Percentiles rank a stretch among this genome's conserved stretches.
Conservation (phyloP, 2,113 vertebrate genomes). For the Rutilus rutilus region DNA sequence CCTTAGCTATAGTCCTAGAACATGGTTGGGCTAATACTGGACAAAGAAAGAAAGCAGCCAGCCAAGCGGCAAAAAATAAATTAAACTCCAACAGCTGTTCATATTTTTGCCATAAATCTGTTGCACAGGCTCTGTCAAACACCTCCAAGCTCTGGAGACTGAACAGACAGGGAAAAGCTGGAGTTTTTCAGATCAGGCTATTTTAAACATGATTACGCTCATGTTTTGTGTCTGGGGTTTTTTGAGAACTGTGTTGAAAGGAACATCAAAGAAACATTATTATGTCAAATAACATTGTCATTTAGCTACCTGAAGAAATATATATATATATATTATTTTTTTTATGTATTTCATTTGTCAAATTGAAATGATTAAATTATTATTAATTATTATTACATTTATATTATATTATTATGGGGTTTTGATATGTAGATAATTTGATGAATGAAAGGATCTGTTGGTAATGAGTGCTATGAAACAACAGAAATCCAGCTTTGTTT, state of each 20-base stretch:
- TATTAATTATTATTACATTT: no score
- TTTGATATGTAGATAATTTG: neutral
- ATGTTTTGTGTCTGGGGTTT: neutral
- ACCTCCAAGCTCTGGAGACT: constrained; percentile 32
- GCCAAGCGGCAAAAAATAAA: constrained; percentile 45
- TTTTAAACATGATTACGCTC: constrained; percentile 15
- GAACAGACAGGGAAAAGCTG: constrained; percentile 14
- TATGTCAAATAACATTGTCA: neutral
- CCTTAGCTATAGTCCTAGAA: constrained; percentile 30
- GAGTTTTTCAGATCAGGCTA: neutral
- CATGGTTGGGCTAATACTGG: constrained; percentile 6
- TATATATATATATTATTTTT: no score
- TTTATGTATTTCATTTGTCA: neutral
- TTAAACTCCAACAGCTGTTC: constrained; percentile 50
- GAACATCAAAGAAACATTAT: constrained; percentile 15
- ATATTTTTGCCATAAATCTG: constrained; percentile 49
- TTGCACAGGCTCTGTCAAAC: constrained; percentile 37
- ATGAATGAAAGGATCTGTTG: neutral
- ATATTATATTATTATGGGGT: neutral
- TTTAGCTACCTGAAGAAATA: constrained; percentile 4
- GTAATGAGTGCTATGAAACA: neutral
- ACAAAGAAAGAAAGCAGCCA: constrained; percentile 44
- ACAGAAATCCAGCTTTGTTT: neutral
- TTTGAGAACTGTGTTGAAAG: neutral
- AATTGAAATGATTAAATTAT: neutral